phyloP scores from a whole-genome alignment of 2,113 vertebrate genomes.

The Petrocephalus microphthalmus region DNA sequence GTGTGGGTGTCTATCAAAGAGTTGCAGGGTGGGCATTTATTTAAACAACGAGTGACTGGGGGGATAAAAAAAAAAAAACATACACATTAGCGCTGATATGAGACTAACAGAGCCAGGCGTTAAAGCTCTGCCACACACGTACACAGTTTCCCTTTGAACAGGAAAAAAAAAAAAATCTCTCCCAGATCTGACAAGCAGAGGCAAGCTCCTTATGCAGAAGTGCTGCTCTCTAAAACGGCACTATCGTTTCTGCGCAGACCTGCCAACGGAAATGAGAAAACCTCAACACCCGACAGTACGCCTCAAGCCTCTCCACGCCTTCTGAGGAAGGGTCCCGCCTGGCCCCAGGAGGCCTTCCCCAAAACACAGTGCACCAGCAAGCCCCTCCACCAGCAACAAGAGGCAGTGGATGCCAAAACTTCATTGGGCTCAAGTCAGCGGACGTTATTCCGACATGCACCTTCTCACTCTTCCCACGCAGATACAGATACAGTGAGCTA shows the following conservation, averaged over 20 bases:
- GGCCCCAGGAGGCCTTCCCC: neutral
- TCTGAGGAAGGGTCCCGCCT: neutral
- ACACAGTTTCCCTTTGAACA: neutral
- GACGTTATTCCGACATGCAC: neutral
- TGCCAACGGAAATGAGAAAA: neutral
- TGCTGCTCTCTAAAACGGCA: neutral
- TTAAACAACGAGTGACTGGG: neutral
- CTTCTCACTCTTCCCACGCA: neutral
- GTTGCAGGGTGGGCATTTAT: neutral
- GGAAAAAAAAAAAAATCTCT: neutral
- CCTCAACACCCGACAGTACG: neutral
- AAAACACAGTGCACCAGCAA: neutral
- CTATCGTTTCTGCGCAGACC: neutral
- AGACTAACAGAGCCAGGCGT: neutral
- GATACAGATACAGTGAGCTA: neutral
- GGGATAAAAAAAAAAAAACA: neutral
- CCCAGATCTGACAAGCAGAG: neutral
- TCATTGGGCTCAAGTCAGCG: neutral
- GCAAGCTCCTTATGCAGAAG: neutral
- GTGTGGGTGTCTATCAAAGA: neutral
- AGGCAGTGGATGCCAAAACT: neutral
- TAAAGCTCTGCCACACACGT: neutral
- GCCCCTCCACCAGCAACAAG: neutral
- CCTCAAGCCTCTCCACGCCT: neutral
- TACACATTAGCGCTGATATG: neutral